Evolutionary conservation across 2,888 invertebrate species (phyloP).

Genomic region (Parthenolecanium corni): DNA sequence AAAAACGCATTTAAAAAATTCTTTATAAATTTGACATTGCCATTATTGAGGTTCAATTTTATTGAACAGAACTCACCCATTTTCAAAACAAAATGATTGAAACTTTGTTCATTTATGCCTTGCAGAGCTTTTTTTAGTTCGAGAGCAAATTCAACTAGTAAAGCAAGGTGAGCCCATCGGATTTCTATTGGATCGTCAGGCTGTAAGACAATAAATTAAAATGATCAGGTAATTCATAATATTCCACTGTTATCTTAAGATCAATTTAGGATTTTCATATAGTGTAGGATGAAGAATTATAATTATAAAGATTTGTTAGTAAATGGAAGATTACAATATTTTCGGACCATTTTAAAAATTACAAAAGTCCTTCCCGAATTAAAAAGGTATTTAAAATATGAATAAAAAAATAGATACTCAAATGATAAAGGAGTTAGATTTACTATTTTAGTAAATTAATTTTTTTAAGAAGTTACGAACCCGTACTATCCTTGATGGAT

Average conservation of each 20-base stretch:
- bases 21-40: too few species aligned
- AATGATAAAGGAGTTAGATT: too few species aligned
- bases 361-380: too few species aligned
- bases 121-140: slow-evolving; percentile 82
- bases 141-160: slow-evolving; percentile 79
- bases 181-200: slow-evolving; percentile 59
- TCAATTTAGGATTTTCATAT: too few species aligned
- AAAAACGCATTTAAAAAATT: not conserved
- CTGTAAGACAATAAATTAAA: too few species aligned
- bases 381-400: too few species aligned
- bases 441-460: too few species aligned
- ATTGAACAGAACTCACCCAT: slow-evolving; percentile 47
- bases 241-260: too few species aligned
- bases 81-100: slow-evolving; percentile 86
- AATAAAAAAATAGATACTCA: too few species aligned
- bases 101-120: slow-evolving; percentile 86
- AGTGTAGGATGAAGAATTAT: not conserved
- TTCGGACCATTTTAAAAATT: not conserved
- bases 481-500: slow-evolving; percentile 54
- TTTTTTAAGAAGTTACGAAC: slow-evolving; percentile 40
- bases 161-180: slow-evolving; percentile 72
- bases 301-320: not conserved
- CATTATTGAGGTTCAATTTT: too few species aligned
- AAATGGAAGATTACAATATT: not conserved
- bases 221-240: not conserved